Evolutionary conservation across 1,140 invertebrate genomes (phyloP), one percentile per base, ranked within the genome.

Genomic region (Pissodes strobi): DNA sequence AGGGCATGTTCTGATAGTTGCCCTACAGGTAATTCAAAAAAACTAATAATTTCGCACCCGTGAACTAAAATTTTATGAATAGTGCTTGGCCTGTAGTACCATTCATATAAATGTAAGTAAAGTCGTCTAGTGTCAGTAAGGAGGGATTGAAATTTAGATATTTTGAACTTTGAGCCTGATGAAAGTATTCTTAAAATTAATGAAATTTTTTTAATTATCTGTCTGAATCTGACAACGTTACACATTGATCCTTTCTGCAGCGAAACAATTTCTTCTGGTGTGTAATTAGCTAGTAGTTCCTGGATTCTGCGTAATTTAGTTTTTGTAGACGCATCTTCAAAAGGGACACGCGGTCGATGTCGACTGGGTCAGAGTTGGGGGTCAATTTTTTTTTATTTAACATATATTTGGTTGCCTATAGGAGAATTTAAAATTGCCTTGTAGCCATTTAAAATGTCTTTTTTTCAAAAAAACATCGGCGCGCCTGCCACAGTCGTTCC

Each of bases 41-140:
- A n/a, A n/a, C 21, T 23, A 2, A 52, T 52, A 13, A 52, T 30
- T 5, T 52, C 49, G 21, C 23, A 27, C 9, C 27, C 27, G 15
- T 52, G 9, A 52, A 27, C 12, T 10, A 52, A 17, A 13, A 52
- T 25, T 25, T 52, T 52, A 18, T 52, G 23, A 2, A 34, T 2
- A 22, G 25, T 52, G n/a, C 22, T 30, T 15, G 49, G 49, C 49
- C 25, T 52, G 10, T 52, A 15, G 21, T 52, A 52, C 49, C 23
- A 52, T 1, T 19, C 10, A 30, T 38, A 30, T 19, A 52, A 38
- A 9, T 38, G 5, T 13, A 30, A 2, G 30, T 52, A 52, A n/a
- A 51, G 17, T 1, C 22, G 1, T 51, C 48, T 12, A 1, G 48
- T 23, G 9, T 51, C 2, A 1, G 18, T 18, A 13, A 51, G 22